Evolutionary conservation across 2,113 vertebrate genomes (phyloP).

Genomic region (Myotis davidii): DNA sequence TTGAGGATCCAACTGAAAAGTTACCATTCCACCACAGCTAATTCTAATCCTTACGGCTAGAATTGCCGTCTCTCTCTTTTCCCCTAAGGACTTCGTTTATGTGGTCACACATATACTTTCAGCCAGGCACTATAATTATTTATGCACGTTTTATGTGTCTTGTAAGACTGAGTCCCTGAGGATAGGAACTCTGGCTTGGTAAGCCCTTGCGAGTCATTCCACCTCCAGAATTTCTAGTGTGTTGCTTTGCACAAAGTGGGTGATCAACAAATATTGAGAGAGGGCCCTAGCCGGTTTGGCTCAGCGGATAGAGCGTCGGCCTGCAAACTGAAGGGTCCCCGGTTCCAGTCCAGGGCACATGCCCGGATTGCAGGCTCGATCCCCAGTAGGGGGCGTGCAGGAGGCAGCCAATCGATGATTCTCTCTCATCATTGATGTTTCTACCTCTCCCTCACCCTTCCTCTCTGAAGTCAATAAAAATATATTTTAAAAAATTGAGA

Average conservation of each 20-base stretch:
- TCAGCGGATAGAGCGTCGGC: no score
- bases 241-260: background rate
- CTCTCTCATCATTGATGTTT: no score
- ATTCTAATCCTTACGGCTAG: background rate
- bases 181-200: background rate
- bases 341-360: no score
- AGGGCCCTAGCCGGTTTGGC: background rate
- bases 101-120: background rate
- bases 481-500: background rate
- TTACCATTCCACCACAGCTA: background rate
- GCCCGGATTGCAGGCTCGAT: no score
- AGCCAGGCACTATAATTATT: background rate
- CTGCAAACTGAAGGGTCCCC: no score
- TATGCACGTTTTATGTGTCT: background rate
- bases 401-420: no score
- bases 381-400: no score
- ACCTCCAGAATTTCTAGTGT: background rate
- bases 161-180: background rate
- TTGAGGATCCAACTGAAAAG: background rate
- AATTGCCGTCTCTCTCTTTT: background rate
- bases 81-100: background rate
- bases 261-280: background rate
- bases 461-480: no score
- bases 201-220: background rate
- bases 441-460: no score